These are phyloP conservation scores for Dryas iulia DNA, from an alignment of 1,140 invertebrate genomes.

Conservation along the genomic window DNA sequence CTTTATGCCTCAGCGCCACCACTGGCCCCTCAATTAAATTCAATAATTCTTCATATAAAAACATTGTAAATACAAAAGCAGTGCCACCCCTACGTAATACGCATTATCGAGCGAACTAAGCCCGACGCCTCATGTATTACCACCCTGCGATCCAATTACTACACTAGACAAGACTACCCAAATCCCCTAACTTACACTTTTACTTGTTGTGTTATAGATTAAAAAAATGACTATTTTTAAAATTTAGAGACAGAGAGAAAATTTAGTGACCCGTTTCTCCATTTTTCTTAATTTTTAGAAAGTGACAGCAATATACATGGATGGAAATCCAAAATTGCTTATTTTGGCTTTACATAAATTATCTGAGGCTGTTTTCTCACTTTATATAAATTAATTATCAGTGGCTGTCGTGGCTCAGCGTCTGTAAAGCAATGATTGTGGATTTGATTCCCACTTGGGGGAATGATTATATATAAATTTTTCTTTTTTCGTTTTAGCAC, in stretches of 20 bases:
- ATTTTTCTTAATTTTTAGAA: too few relatives aligned
- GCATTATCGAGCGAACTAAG: slow-evolving; percentile 39
- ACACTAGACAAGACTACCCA: slow-evolving; percentile 52
- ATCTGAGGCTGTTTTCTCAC: too few relatives aligned
- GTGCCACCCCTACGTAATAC: slow-evolving; percentile 37
- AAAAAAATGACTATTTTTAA: not conserved
- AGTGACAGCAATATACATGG: too few relatives aligned
- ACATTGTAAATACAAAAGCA: not conserved
- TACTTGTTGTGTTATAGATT: slow-evolving; percentile 29
- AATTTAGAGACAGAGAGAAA: not conserved
- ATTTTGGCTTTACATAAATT: too few relatives aligned
- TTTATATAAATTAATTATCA: too few relatives aligned
- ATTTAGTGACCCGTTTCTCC: not conserved
- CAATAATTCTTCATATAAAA: too few relatives aligned
- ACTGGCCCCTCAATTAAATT: too few relatives aligned
- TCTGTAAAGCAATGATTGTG: not conserved
- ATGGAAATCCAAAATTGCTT: too few relatives aligned
- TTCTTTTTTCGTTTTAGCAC: too few relatives aligned
- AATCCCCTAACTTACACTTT: slow-evolving; percentile 49
- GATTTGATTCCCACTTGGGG: not conserved
- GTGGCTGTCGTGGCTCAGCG: too few relatives aligned
- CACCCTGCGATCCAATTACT: slow-evolving; percentile 58
- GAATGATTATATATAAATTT: too few relatives aligned
- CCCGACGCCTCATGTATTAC: slow-evolving; percentile 39
- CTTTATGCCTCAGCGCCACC: too few relatives aligned